Conservation (phyloP, 1,140 invertebrate genomes). For the Pseudomyrmex dendroicus region DNA sequence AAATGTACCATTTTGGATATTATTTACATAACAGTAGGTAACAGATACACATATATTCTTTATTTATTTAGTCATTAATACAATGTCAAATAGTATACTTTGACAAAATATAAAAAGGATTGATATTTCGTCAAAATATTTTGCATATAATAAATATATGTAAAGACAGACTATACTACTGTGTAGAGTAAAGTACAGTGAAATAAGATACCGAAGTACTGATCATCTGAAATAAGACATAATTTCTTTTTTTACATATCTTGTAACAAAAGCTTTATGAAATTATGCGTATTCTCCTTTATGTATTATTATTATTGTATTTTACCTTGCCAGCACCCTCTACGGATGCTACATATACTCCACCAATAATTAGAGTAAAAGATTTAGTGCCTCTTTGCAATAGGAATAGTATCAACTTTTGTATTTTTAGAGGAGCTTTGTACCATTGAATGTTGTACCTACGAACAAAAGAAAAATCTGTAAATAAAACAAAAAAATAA, state of each 20-base stretch:
- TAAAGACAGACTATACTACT: neutral
- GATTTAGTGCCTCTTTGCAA: conserved; percentile 6
- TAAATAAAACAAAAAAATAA: no score
- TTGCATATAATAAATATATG: no score
- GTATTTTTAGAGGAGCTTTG: neutral
- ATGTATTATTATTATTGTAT: neutral
- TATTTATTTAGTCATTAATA: no score
- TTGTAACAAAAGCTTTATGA: neutral
- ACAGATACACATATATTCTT: no score
- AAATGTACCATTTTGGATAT: no score
- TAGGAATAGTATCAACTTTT: conserved; percentile 24
- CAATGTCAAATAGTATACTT: no score
- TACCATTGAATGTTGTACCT: conserved; percentile 27
- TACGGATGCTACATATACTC: neutral
- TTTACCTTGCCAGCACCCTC: conserved; percentile 6
- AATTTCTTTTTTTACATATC: neutral
- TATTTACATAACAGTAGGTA: no score
- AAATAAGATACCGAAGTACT: neutral
- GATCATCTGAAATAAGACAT: neutral
- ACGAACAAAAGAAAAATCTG: no score
- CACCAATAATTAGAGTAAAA: neutral
- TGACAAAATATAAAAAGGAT: no score
- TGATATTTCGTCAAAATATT: no score
- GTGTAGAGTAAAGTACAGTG: neutral
- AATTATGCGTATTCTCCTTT: neutral